These are phyloP conservation scores for Brachypterus glaber DNA, from an alignment of 2,888 invertebrate genomes.

Conservation along the genomic window DNA sequence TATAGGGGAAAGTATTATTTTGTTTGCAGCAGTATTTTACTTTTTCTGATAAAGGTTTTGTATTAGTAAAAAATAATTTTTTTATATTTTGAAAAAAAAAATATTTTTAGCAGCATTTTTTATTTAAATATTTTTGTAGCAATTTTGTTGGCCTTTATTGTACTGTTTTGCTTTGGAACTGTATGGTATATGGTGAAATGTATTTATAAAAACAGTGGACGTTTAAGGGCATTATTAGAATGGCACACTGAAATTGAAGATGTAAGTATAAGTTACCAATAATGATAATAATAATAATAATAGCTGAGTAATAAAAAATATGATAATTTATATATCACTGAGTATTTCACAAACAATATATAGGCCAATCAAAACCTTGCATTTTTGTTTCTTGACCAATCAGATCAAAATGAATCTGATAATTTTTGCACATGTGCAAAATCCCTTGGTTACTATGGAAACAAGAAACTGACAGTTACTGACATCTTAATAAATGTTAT, in stretches of 20 bases:
- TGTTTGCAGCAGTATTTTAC: too few relatives aligned
- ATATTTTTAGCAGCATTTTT: constrained; percentile 5
- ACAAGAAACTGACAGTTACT: too few relatives aligned
- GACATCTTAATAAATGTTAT: too few relatives aligned
- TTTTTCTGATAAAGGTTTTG: too few relatives aligned
- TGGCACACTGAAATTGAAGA: constrained; percentile 33
- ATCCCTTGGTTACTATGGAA: too few relatives aligned
- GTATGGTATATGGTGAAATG: constrained; percentile 42
- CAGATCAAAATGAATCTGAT: too few relatives aligned
- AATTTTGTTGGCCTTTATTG: constrained; percentile 39
- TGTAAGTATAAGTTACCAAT: constrained; percentile 30
- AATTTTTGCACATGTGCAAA: too few relatives aligned
- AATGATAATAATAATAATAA: constrained; percentile 6
- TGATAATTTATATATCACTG: too few relatives aligned
- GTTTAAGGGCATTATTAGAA: constrained; percentile 25
- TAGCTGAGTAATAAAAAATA: constrained; percentile 1
- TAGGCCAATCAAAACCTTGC: too few relatives aligned
- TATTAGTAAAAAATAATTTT: constrained; percentile 7
- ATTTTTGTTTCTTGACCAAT: too few relatives aligned
- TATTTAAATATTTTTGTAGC: constrained; percentile 36
- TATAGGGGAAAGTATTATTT: too few relatives aligned
- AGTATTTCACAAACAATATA: too few relatives aligned
- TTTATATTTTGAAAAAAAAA: constrained; percentile 7
- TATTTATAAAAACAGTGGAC: constrained; percentile 36
- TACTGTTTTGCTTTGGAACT: constrained; percentile 39